Evolutionary conservation across 2,888 invertebrate genomes (phyloP).

Genomic region (Campoplex nolae): DNA sequence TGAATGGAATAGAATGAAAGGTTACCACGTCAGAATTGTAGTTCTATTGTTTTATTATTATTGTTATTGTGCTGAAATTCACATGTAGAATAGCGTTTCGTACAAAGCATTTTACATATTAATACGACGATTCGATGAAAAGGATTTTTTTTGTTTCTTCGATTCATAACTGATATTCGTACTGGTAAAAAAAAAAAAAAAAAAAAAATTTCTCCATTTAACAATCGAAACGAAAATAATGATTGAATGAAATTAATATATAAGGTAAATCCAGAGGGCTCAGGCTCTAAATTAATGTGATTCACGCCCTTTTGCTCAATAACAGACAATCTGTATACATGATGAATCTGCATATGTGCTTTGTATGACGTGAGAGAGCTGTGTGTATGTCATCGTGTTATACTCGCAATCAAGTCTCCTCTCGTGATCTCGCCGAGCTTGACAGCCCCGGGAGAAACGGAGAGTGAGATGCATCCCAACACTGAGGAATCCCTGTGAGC

Average conservation of each 20-base stretch:
- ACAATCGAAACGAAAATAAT: background rate
- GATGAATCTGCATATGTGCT: conserved; percentile 22
- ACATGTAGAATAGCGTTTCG: background rate
- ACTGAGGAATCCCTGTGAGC: conserved; percentile 61
- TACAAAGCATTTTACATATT: background rate
- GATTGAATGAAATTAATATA: background rate
- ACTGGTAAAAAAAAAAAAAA: background rate
- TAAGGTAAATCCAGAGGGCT: background rate
- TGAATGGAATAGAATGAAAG: background rate
- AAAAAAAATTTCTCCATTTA: no score
- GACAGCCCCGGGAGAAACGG: conserved; percentile 41
- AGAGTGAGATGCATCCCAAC: conserved; percentile 64
- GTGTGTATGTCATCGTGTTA: conserved; percentile 55
- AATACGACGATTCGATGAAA: no score
- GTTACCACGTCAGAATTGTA: background rate
- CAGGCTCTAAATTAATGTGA: background rate
- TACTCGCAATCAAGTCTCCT: conserved; percentile 63
- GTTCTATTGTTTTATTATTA: background rate
- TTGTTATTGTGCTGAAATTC: background rate
- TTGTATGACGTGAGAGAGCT: conserved; percentile 20
- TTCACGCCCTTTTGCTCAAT: conserved; percentile 22
- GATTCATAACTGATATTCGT: background rate
- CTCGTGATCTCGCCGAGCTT: conserved; percentile 49
- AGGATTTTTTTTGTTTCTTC: background rate
- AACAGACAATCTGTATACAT: background rate